Conservation (phyloP, 2,888 invertebrate species). For the Nycteola revayana region DNA sequence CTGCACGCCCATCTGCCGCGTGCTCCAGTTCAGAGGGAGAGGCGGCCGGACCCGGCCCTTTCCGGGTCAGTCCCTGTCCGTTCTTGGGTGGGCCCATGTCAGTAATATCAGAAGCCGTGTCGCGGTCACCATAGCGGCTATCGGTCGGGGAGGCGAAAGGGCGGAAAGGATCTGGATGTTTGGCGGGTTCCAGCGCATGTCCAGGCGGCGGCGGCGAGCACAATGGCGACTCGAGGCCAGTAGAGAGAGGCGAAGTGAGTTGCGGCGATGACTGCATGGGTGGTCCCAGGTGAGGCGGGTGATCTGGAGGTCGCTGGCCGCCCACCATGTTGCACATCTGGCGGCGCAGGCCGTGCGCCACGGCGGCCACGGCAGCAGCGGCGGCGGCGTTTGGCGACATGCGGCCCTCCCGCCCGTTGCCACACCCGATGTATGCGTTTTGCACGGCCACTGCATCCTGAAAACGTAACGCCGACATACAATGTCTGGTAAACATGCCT, state of each 20-base stretch:
- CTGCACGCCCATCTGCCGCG: conserved; percentile 81
- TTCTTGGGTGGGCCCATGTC: conserved; percentile 74
- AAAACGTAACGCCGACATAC: conserved; percentile 25
- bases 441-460: conserved; percentile 84
- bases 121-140: conserved; percentile 86
- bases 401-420: conserved; percentile 79
- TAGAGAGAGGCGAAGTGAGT: conserved; percentile 79
- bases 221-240: conserved; percentile 83
- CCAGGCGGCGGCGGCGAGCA: conserved; percentile 85
- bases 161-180: conserved; percentile 76
- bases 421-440: conserved; percentile 80
- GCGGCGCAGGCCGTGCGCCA: conserved; percentile 91
- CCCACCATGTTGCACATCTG: conserved; percentile 92
- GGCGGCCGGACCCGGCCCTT: conserved; percentile 66
- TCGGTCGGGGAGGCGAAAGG: conserved; percentile 82
- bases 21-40: conserved; percentile 84
- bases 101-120: conserved; percentile 66
- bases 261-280: conserved; percentile 71
- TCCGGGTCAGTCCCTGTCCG: conserved; percentile 49
- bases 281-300: conserved; percentile 74
- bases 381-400: conserved; percentile 86
- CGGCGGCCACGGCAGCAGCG: conserved; percentile 92
- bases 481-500: conserved; percentile 19
- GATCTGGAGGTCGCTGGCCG: conserved; percentile 67
- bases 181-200: conserved; percentile 84